Evolutionary conservation across 1,140 invertebrate genomes (phyloP).

Genomic region (Cataglyphis hispanica): DNA sequence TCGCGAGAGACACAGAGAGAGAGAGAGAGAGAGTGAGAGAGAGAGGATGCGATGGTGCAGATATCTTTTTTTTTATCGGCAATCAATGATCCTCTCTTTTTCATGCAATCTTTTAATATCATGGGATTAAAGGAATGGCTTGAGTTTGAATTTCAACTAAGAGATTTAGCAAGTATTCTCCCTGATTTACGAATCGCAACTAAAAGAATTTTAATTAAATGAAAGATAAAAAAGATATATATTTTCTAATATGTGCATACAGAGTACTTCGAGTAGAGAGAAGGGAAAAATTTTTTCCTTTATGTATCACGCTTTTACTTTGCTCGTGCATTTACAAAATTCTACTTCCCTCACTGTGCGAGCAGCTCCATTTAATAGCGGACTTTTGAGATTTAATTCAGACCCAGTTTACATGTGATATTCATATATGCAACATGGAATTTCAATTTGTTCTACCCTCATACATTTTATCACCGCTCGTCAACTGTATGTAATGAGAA

Average conservation of each 20-base stretch:
- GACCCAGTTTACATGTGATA: background rate
- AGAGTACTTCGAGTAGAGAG: background rate
- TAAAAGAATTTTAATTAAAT: constrained; percentile 37
- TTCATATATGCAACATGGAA: background rate
- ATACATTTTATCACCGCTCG: background rate
- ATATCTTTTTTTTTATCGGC: background rate
- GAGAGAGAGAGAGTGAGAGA: too few species aligned
- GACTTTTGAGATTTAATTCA: background rate
- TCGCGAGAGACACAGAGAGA: too few species aligned
- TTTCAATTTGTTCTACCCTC: background rate
- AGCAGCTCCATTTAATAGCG: background rate
- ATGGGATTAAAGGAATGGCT: background rate
- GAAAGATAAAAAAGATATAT: background rate
- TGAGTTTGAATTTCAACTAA: background rate
- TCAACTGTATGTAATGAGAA: background rate
- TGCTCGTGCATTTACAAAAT: background rate
- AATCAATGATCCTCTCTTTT: background rate
- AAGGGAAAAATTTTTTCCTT: too few species aligned
- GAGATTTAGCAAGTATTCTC: background rate
- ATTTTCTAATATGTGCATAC: background rate
- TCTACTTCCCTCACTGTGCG: background rate
- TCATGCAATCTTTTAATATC: constrained; percentile 35
- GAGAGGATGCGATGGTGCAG: background rate
- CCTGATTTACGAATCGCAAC: background rate
- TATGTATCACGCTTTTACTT: background rate